Evolutionary conservation across 2,888 invertebrate genomes (phyloP).

Genomic region (Idaea aversata): DNA sequence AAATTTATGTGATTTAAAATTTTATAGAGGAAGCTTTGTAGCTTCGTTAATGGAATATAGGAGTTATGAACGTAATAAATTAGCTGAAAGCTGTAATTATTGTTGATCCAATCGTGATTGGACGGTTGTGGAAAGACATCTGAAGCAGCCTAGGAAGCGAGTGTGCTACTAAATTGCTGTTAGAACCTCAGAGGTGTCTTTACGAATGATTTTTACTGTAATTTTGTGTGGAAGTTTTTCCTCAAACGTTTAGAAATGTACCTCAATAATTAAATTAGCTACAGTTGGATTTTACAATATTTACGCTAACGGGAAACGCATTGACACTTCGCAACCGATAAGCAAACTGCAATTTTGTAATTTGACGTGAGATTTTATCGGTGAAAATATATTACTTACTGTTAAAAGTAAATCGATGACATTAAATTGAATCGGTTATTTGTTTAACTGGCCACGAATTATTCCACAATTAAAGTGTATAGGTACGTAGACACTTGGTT

Average conservation of each 20-base stretch:
- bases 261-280: not conserved
- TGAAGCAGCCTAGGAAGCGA: too few relatives aligned
- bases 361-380: not conserved
- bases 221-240: not conserved
- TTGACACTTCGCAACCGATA: not conserved
- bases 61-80: not conserved
- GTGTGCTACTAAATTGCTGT: too few relatives aligned
- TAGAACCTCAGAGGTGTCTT: too few relatives aligned
- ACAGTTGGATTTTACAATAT: not conserved
- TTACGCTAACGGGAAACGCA: not conserved
- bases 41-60: not conserved
- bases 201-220: too few relatives aligned
- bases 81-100: not conserved
- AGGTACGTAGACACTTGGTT: conserved; percentile 5
- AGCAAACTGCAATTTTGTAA: not conserved
- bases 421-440: not conserved
- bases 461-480: not conserved
- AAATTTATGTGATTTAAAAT: not conserved
- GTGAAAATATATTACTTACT: not conserved
- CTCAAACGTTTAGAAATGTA: not conserved
- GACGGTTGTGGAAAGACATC: not conserved
- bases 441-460: not conserved
- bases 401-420: not conserved
- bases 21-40: not conserved
- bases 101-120: not conserved